phyloP scores from a whole-genome alignment of 2,888 invertebrate species.

The Lithophane leautieri region DNA sequence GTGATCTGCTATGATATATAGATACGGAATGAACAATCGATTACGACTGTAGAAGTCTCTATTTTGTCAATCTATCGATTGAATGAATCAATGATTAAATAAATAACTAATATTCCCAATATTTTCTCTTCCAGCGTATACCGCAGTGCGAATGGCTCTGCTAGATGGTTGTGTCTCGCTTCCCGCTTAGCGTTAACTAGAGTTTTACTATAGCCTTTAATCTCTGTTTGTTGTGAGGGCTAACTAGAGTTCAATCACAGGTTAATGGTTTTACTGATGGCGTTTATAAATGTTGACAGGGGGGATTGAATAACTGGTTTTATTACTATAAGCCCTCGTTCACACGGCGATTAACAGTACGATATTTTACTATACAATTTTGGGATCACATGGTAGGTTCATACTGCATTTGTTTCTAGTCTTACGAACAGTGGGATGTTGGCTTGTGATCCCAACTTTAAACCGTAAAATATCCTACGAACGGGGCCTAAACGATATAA shows the following conservation, averaged over 20 bases:
- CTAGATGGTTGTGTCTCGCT: conserved; percentile 84
- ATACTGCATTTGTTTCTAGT: no score
- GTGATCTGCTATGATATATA: neutral
- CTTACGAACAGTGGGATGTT: no score
- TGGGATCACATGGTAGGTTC: no score
- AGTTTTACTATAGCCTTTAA: conserved; percentile 78
- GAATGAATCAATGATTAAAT: neutral
- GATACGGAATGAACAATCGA: no score
- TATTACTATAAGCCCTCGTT: neutral
- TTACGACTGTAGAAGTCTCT: no score
- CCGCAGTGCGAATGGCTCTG: conserved; percentile 87
- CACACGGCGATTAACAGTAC: no score
- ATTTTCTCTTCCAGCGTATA: conserved; percentile 75
- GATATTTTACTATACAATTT: no score
- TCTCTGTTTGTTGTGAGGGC: conserved; percentile 55
- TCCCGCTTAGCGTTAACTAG: conserved; percentile 76
- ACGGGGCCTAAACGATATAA: no score
- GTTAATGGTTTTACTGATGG: conserved; percentile 22
- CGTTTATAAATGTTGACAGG: conserved; percentile 1
- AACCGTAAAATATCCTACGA: no score
- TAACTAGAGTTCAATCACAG: conserved; percentile 27
- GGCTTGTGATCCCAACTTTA: no score
- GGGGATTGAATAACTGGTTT: neutral
- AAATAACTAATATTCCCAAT: conserved; percentile 39
- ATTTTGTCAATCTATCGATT: neutral